A percentile compares a stretch with the other conserved stretches of the same genome.
These are phyloP conservation scores for Melanerpes aurifrons DNA, from an alignment of 2,113 vertebrate species.

Conservation along the genomic window DNA sequence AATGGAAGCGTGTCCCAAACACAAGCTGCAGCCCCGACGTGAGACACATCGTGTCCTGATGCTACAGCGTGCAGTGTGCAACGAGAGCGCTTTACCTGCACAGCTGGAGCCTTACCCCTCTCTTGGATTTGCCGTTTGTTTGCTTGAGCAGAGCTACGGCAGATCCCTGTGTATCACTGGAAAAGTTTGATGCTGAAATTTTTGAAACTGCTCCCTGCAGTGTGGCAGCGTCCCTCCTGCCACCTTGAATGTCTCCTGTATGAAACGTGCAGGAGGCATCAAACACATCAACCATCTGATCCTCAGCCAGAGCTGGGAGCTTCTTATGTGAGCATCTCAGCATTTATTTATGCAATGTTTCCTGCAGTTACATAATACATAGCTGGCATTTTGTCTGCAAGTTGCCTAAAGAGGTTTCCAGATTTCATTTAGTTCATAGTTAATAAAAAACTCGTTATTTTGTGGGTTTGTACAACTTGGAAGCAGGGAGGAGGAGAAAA, in stretches of 20 bases:
- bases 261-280: too few relatives aligned
- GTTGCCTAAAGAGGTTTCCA: neutral
- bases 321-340: neutral
- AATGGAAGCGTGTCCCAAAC: accelerated
- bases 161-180: accelerated
- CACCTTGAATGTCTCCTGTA: neutral
- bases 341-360: constrained; percentile 36
- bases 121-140: neutral
- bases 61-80: accelerated
- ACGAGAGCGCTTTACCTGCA: neutral
- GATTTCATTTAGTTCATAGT: neutral
- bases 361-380: constrained; percentile 21
- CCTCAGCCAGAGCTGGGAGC: neutral
- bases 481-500: neutral
- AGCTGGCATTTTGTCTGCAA: constrained; percentile 2
- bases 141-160: neutral
- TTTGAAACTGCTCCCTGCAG: neutral
- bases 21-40: accelerated
- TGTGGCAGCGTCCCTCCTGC: neutral
- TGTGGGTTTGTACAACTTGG: neutral
- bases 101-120: accelerated
- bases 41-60: accelerated
- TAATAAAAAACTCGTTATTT: neutral
- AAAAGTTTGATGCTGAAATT: neutral
- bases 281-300: neutral